Evolutionary conservation across 2,888 invertebrate genomes (phyloP).

Genomic region (Tortricodes alternella): DNA sequence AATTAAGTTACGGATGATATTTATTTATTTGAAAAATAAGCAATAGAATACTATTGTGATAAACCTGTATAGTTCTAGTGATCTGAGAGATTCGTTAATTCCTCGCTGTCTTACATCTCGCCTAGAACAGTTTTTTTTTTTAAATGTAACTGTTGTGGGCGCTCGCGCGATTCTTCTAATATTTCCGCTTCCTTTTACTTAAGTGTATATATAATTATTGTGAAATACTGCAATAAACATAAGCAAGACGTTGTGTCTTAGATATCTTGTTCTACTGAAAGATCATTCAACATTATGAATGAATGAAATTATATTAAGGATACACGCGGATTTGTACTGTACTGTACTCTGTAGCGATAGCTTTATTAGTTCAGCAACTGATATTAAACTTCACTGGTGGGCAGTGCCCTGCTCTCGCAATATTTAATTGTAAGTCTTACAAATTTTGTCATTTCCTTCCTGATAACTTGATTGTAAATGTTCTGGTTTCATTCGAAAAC

Average conservation of each 20-base stretch:
- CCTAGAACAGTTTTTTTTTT: no score
- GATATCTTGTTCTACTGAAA: neutral
- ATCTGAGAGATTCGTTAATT: neutral
- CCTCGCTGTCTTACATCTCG: no score
- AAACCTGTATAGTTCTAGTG: constrained; percentile 11
- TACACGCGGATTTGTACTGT: neutral
- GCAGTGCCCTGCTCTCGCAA: neutral
- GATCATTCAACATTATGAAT: neutral
- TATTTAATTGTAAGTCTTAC: constrained; percentile 10
- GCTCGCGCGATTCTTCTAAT: no score
- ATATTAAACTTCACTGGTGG: neutral
- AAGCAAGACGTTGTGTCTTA: neutral
- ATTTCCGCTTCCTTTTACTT: constrained; percentile 7
- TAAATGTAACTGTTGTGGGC: no score
- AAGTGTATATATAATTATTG: constrained; percentile 16
- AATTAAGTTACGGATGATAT: constrained; percentile 43
- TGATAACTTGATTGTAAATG: constrained; percentile 8
- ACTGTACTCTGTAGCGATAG: neutral
- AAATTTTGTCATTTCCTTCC: constrained; percentile 4
- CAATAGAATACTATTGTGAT: constrained; percentile 27
- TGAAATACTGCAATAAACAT: constrained; percentile 21
- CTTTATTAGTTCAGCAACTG: neutral
- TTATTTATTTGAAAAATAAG: constrained; percentile 38
- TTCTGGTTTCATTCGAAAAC: neutral
- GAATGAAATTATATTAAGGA: constrained; percentile 1